Evolutionary conservation across 2,113 vertebrate species (phyloP), one percentile per base, ranked within the genome.

Genomic region (Columba livia): DNA sequence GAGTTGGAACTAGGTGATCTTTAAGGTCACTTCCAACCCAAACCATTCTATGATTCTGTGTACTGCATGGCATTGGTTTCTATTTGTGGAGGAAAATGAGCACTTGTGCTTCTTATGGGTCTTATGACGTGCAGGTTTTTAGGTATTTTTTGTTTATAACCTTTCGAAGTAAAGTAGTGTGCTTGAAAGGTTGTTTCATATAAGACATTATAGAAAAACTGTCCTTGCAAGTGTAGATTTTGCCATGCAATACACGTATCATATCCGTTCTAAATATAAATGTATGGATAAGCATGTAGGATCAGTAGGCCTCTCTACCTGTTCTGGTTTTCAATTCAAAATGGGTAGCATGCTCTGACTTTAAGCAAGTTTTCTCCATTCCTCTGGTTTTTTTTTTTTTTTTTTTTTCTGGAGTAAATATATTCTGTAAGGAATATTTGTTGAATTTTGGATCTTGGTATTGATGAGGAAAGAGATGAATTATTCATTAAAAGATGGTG

Each of bases 111-210:
- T 77, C 56, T 47, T 36, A 12, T 12, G 23, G 51, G 6, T 64
- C 38, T 61, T 65, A 51, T 17, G 24, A n/a, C 21, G 48, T 65
- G 40, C 0, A 0, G 4, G 1, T 10, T 69, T 78, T 65, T n/a
- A 24, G 6, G 9, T 57, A 50, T 70, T 83, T 77, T 12, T 50
- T 70, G 7, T 42, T 78, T 42, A 29, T 28, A 53, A 21, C 24
- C 16, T 77, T 88, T 65, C 34, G 29, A 50, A 42, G 42, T 65
- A 10, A 42, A 72, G 11, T 61, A 57, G 13, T 14, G 17, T 66
- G 7, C 51, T 67, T 84, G n/a, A 75, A 67, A 53, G 8, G 2
- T 34, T n/a, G 12, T 82, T 86, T 80, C 19, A 28, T 93, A 12
- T 57, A 77, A 23, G 23, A 40, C 2, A 1, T 12, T 50, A 64